Evolutionary conservation across 1,140 invertebrate species (phyloP), one percentile per base, ranked within the genome.

Genomic region (Lepidurus arcticus): DNA sequence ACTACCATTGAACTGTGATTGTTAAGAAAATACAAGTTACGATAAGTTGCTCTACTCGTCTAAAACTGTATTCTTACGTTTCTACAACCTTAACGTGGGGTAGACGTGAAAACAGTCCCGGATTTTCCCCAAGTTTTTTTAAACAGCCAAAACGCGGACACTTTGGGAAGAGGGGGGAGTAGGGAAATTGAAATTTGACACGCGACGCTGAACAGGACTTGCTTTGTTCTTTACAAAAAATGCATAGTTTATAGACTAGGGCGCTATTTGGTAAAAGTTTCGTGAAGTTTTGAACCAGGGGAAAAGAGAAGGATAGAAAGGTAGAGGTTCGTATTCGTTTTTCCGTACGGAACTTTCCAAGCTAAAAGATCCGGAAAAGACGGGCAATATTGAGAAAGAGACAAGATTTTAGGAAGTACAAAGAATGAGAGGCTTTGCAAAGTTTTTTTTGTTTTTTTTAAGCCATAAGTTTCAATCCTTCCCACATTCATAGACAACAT

Each of bases 1-100:
- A 85, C 87, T 79, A 81, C 88, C 80, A 85, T 86, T n/a, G 87
- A 88, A 81, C 83, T 90, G 47, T 88, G 84, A 85, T 21, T 8
- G 10, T 75, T 75, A 7, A 21, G 74, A 26, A 26, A 11, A 75
- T 42, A 75, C 42, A 65, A 65, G 53, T 65, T 7, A 65, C 16
- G 16, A 11, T 21, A 21, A 65, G 13, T 65, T 3, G 16, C 21
- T 13, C 3, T 65, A 65, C 53, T 65, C n/a, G 21, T 65, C 53
- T 65, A 65, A 65, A 34, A 21, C 53, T 65, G 53, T 65, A 65
- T 65, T 65, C 53, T 65, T 65, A 7, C 7, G 13, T n/a, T n/a
- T 65, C 21, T 65, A 21, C n/a, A n/a, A 65, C n/a, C 13, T 65
- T 13, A 34, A 34, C 34, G 53, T 13, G 21, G 13, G 21, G 8